Base-by-base conservation (phyloP, 2,888 invertebrate species). In the Diaprepes abbreviatus region DNA sequence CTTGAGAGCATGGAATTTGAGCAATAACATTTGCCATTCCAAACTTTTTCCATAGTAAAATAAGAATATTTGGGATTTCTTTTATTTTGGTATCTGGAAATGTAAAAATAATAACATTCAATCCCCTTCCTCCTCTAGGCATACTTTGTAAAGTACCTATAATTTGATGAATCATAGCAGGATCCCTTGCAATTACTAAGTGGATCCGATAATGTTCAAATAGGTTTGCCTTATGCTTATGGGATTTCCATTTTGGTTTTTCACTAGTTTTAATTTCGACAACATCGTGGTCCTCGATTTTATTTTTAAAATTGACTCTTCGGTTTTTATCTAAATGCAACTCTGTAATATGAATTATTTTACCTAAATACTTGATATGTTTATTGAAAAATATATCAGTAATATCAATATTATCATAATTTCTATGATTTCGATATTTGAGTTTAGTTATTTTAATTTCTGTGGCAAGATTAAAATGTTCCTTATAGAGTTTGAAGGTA, bases 11-110 rank as follows among this genome's bases (percentile, higher is more conserved):
- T 19, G 71, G 71, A 10, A 66, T 40, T 4, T 55, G 48, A n/a
- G 55, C 66, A 12, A 71, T 24, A 9, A 52, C 43, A 50, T 71
- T 71, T 14, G 66, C 40, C 10, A 71, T 21, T 1, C 21, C 16
- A 36, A 31, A 66, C 7, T 66, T 40, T 14, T 31, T 28, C 71
- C 71, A 71, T 12, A 48, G 19, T 5, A 60, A 19, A 9, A 60
- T 33, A 3, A 60, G 31, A 1, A 60, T 33, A 2, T 60, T 21
- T 16, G 45, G 33, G 17, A 60, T 17, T 31, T 24, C 50, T 31
- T 31, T 40, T 16, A 57, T 36, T 1, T 12, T 57, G 6, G 21
- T n/a, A 14, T 38, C 55, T 33, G 14, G 5, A 0, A 16, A 16
- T 14, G 21, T 5, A 21, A 57, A 57, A 57, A 57, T 3, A 38